phyloP scores from a whole-genome alignment of 2,797 vertebrate species.

The Girardinus metallicus region DNA sequence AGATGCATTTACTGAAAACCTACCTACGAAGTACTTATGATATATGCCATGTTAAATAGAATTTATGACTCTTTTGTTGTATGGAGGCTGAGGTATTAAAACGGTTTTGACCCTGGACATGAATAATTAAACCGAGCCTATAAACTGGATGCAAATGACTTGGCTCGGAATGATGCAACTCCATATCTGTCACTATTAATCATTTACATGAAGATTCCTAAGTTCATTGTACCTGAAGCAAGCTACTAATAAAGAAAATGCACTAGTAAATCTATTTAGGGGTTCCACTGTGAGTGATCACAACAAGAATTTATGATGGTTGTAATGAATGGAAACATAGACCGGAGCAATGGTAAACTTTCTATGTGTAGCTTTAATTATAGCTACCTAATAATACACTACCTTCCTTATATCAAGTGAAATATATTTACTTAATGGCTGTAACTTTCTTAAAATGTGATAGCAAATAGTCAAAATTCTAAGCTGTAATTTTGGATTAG shows the following conservation, averaged over 20 bases:
- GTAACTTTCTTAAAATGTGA: conserved; percentile 4
- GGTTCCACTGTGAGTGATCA: conserved; percentile 37
- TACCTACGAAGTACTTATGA: neutral
- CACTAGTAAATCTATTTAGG: conserved; percentile 53
- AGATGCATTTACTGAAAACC: neutral
- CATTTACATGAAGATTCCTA: conserved; percentile 55
- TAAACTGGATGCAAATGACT: conserved; percentile 59
- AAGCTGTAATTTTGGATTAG: conserved; percentile 17
- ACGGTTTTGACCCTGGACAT: conserved; percentile 54
- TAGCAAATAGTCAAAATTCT: neutral
- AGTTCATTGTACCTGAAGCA: conserved; percentile 57
- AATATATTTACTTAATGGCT: conserved; percentile 24
- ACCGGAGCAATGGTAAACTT: conserved; percentile 24
- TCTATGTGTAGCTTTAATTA: conserved; percentile 52
- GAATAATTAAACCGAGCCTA: conserved; percentile 59
- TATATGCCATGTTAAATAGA: neutral
- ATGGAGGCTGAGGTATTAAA: conserved; percentile 37
- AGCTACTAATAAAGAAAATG: conserved; percentile 56
- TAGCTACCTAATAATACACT: conserved; percentile 29
- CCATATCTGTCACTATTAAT: conserved; percentile 72
- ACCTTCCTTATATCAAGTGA: conserved; percentile 38
- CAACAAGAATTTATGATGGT: conserved; percentile 40
- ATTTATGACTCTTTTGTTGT: conserved; percentile 7
- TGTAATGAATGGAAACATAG: conserved; percentile 36
- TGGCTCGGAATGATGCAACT: conserved; percentile 60